These are phyloP conservation scores for Plecotus auritus DNA, from an alignment of 2,113 vertebrate species.

Conservation along the genomic window DNA sequence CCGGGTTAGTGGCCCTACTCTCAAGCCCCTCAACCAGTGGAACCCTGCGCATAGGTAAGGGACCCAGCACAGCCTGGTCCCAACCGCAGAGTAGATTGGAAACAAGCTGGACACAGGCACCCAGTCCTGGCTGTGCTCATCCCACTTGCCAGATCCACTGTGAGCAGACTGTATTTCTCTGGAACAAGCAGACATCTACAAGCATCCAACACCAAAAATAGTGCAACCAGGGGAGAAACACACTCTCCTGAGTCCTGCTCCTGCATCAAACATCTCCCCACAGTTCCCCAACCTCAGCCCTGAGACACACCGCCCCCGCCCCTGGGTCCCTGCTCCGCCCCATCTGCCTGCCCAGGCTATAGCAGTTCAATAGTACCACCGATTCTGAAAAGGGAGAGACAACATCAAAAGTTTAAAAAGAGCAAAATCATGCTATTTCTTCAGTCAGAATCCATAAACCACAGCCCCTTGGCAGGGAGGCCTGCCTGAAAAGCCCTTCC, in stretches of 20 bases:
- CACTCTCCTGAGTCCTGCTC: conserved; percentile 50
- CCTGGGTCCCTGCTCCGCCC: background rate
- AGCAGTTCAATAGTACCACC: conserved; percentile 10
- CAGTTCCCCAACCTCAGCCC: background rate
- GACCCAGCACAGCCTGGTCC: background rate
- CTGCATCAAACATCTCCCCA: conserved; percentile 5
- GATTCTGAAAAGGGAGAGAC: conserved; percentile 44
- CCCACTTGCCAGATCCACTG: background rate
- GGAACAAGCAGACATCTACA: conserved; percentile 58
- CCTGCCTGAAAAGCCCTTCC: background rate
- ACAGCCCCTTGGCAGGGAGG: background rate
- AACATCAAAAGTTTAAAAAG: background rate
- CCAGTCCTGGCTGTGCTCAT: conserved; percentile 20
- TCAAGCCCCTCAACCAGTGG: background rate
- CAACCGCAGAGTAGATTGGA: background rate
- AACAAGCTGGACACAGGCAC: background rate
- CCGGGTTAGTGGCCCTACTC: background rate
- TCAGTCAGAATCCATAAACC: conserved; percentile 11
- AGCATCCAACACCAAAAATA: conserved; percentile 76
- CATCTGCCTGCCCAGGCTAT: conserved; percentile 18
- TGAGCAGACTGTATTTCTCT: conserved; percentile 55
- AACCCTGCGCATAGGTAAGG: background rate
- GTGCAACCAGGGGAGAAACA: conserved; percentile 57
- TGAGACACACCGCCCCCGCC: background rate
- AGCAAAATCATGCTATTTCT: conserved; percentile 45